These are phyloP conservation scores for Zosterops pallidus DNA, from an alignment of 2,113 vertebrate species.

Conservation along the genomic window DNA sequence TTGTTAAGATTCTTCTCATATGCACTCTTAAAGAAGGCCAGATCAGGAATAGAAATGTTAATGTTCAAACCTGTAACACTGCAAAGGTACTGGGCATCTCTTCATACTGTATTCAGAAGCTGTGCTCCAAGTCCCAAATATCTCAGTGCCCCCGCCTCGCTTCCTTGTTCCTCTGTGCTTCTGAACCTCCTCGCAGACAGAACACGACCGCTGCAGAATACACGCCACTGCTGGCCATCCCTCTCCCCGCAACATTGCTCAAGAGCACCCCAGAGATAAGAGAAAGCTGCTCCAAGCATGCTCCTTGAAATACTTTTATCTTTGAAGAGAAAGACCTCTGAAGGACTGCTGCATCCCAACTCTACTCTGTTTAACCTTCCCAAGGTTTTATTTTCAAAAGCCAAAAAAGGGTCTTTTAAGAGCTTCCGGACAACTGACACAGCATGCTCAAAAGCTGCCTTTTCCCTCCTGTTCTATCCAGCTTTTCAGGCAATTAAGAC, in stretches of 20 bases:
- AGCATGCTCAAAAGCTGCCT: slow-evolving; percentile 26
- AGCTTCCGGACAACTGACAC: slow-evolving; percentile 7
- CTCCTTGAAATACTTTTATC: slow-evolving; percentile 47
- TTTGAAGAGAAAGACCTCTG: slow-evolving; percentile 33
- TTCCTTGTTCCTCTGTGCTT: not conserved
- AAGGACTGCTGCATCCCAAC: not conserved
- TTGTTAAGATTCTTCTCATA: not conserved
- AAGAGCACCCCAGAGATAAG: slow-evolving; percentile 42
- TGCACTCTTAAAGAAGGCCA: not conserved
- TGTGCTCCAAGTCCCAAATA: not conserved
- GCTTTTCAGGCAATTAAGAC: slow-evolving; percentile 29
- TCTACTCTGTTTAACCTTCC: slow-evolving; percentile 40
- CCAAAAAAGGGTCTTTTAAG: slow-evolving; percentile 25
- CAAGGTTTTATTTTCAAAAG: slow-evolving; percentile 54
- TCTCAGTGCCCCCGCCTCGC: not conserved
- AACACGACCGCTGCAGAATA: not conserved
- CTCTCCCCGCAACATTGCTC: not conserved
- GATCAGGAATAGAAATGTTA: slow-evolving; percentile 2
- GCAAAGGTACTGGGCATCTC: not conserved
- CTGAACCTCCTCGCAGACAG: not conserved
- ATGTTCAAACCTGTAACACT: not conserved
- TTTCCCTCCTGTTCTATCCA: not conserved
- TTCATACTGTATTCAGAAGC: not conserved
- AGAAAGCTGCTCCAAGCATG: slow-evolving; percentile 33
- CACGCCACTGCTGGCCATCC: not conserved